Percentiles rank a stretch among this genome's conserved stretches.
These are phyloP conservation scores for Glaucopsyche alexis DNA, from an alignment of 2,888 invertebrate genomes.

Conservation along the genomic window DNA sequence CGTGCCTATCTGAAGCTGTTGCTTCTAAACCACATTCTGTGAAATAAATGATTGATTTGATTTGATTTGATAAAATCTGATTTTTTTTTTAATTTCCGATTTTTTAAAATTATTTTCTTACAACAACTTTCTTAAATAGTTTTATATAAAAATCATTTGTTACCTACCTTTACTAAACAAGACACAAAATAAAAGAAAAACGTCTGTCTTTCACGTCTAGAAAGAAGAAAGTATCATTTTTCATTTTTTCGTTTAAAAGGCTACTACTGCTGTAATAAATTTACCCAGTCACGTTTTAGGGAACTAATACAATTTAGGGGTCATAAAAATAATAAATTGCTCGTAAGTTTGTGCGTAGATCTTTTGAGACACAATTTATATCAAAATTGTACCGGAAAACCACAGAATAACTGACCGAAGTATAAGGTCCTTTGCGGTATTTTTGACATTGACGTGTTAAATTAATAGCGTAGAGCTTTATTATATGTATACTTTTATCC, in stretches of 20 bases:
- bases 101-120: too few relatives aligned
- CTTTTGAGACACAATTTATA: constrained; percentile 9
- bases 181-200: neutral
- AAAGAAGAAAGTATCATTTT: neutral
- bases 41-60: too few relatives aligned
- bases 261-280: neutral
- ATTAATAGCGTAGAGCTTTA: too few relatives aligned
- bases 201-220: neutral
- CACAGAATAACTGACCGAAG: neutral
- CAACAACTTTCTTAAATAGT: too few relatives aligned
- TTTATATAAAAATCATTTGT: neutral
- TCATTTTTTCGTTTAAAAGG: constrained; percentile 13
- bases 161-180: neutral
- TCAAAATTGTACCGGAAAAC: constrained; percentile 1
- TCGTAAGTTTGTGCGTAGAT: neutral
- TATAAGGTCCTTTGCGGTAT: neutral
- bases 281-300: neutral
- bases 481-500: too few relatives aligned
- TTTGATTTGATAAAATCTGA: too few relatives aligned
- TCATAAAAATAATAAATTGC: constrained; percentile 20
- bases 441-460: neutral
- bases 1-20: too few relatives aligned
- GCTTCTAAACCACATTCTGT: too few relatives aligned
- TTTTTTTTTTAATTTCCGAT: too few relatives aligned
- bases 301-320: constrained; percentile 13